A percentile compares a stretch with the other conserved stretches of the same genome.
Conservation (phyloP, 2,113 vertebrate species). For the Dasyurus viverrinus region DNA sequence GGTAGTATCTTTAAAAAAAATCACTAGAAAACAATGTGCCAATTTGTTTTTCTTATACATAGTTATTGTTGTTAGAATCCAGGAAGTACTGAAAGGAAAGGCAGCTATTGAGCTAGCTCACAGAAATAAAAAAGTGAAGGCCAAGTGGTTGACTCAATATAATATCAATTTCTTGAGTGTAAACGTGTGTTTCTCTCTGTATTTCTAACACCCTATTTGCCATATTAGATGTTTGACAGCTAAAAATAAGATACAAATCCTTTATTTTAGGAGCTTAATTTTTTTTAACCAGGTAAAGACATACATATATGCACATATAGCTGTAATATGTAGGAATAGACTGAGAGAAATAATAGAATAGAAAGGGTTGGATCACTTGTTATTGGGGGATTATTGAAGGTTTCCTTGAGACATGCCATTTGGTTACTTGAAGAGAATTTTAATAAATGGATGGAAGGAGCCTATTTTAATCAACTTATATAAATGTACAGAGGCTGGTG, state of each 20-base stretch:
- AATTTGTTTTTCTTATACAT: not conserved
- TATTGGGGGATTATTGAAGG: not conserved
- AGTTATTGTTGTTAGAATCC: slow-evolving; percentile 5
- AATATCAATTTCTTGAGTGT: not conserved
- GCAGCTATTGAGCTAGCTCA: not conserved
- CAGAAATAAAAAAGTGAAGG: not conserved
- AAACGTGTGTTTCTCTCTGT: not conserved
- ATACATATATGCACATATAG: not conserved
- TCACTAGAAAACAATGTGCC: slow-evolving; percentile 42
- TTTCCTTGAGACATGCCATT: not conserved
- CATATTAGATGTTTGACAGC: not conserved
- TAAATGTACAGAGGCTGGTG: not conserved
- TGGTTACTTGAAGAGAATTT: not conserved
- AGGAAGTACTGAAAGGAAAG: not conserved
- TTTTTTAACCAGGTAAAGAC: not conserved
- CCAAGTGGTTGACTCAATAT: not conserved
- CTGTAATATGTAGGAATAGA: not conserved
- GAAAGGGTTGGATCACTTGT: not conserved
- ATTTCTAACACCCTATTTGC: not conserved
- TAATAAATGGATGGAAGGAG: not conserved
- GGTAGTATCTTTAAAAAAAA: slow-evolving; percentile 71
- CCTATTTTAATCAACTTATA: not conserved
- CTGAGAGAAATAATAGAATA: not conserved
- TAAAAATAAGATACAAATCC: not conserved
- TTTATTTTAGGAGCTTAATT: not conserved